A percentile compares a stretch with the other conserved stretches of the same genome.
Conservation (phyloP, 1,140 invertebrate genomes). For the Lepidurus apus region DNA sequence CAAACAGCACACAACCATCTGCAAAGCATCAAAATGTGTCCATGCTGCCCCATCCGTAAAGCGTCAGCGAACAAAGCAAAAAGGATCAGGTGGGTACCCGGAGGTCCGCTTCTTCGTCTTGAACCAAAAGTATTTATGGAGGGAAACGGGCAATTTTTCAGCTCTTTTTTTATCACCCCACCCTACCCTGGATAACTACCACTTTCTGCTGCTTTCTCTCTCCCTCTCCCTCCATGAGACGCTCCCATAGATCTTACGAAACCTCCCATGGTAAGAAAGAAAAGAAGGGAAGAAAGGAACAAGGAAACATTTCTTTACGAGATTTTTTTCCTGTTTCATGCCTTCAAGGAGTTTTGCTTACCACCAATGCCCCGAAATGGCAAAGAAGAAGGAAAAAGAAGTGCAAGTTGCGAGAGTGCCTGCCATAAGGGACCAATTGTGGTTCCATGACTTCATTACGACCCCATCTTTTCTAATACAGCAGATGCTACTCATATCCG, state of each 20-base stretch:
- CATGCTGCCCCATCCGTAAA: neutral
- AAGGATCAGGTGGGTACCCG: constrained; percentile 7
- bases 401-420: neutral
- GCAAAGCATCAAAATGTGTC: neutral
- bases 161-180: neutral
- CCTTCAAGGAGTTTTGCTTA: constrained; percentile 8
- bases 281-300: neutral
- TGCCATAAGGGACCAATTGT: constrained; percentile 18
- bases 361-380: neutral
- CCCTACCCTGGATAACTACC: neutral
- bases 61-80: neutral
- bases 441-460: constrained; percentile 10
- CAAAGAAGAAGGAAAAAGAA: neutral
- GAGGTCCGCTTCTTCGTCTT: neutral
- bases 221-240: neutral
- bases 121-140: neutral
- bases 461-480: constrained; percentile 3
- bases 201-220: neutral
- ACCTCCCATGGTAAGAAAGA: neutral
- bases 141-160: constrained; percentile 19
- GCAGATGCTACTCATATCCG: constrained; percentile 11
- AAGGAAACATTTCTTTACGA: neutral
- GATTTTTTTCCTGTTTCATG: neutral
- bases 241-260: neutral
- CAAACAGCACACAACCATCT: constrained; percentile 14